A percentile compares a stretch with the other conserved stretches of the same genome.
phyloP scores from a whole-genome alignment of 2,797 vertebrate species.

The Trichosurus vulpecula region DNA sequence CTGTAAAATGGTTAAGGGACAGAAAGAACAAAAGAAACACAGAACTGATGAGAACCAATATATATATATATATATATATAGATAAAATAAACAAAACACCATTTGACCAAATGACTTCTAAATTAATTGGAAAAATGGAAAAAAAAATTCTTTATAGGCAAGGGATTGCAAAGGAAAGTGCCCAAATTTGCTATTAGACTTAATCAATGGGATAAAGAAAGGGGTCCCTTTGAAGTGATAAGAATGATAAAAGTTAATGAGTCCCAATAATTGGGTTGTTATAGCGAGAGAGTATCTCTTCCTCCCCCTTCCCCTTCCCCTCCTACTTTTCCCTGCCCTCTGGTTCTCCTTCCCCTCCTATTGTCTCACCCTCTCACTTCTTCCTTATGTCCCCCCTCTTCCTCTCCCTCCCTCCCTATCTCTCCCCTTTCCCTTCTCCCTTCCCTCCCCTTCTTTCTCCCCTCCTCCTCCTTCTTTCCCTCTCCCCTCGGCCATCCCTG shows the following conservation, averaged over 20 bases:
- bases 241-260: neutral
- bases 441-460: neutral
- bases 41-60: neutral
- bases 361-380: neutral
- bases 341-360: neutral
- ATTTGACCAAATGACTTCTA: neutral
- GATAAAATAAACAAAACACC: neutral
- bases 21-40: neutral
- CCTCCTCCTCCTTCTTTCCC: neutral
- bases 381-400: neutral
- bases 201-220: neutral
- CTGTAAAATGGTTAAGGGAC: neutral
- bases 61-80: too few species aligned
- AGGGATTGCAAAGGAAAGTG: neutral
- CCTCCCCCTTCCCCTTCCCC: too few species aligned
- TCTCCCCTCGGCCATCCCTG: neutral
- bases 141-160: neutral
- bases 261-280: neutral
- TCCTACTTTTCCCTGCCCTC: too few species aligned
- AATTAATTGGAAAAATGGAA: neutral
- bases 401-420: neutral
- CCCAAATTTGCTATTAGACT: neutral
- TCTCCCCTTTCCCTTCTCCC: too few species aligned
- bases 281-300: neutral
- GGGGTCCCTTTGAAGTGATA: neutral